These are phyloP conservation scores for Episyrphus balteatus DNA, from an alignment of 1,140 invertebrate species.

Conservation along the genomic window DNA sequence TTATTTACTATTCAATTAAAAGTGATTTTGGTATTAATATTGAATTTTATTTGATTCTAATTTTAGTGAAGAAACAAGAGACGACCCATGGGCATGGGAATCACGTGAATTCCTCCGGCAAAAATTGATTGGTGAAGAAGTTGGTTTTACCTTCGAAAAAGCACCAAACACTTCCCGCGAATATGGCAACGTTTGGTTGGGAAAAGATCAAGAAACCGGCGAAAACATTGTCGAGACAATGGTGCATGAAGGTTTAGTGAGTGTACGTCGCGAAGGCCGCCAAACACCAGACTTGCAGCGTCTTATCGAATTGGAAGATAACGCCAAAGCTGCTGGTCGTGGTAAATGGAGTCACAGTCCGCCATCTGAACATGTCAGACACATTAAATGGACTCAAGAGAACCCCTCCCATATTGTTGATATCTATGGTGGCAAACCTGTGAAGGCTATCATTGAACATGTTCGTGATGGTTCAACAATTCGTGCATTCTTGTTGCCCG, in stretches of 20 bases:
- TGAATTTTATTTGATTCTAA: slow-evolving; percentile 11
- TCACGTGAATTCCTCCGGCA: slow-evolving; percentile 88
- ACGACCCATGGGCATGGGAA: slow-evolving; percentile 95
- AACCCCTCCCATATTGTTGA: slow-evolving; percentile 74
- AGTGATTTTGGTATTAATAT: not conserved
- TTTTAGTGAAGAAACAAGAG: slow-evolving; percentile 58
- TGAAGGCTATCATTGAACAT: slow-evolving; percentile 86
- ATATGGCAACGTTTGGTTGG: slow-evolving; percentile 79
- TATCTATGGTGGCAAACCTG: slow-evolving; percentile 62
- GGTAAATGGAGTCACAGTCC: slow-evolving; percentile 64
- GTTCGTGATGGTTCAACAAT: slow-evolving; percentile 94
- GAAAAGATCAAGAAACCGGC: slow-evolving; percentile 60
- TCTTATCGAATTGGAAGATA: slow-evolving; percentile 80
- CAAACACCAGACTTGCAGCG: slow-evolving; percentile 50
- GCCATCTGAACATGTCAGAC: slow-evolving; percentile 58
- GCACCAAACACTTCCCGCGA: slow-evolving; percentile 64
- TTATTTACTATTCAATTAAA: slow-evolving; percentile 6
- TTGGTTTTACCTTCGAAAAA: slow-evolving; percentile 66
- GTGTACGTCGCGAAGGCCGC: slow-evolving; percentile 66
- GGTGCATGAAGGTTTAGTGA: slow-evolving; percentile 77
- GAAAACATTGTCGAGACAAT: slow-evolving; percentile 83
- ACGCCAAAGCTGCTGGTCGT: slow-evolving; percentile 73
- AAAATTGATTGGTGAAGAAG: slow-evolving; percentile 81
- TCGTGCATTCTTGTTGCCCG: slow-evolving; percentile 76
- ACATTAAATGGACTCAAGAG: slow-evolving; percentile 80